These are phyloP conservation scores for Acleris laterana DNA, from an alignment of 2,888 invertebrate species.

Conservation along the genomic window DNA sequence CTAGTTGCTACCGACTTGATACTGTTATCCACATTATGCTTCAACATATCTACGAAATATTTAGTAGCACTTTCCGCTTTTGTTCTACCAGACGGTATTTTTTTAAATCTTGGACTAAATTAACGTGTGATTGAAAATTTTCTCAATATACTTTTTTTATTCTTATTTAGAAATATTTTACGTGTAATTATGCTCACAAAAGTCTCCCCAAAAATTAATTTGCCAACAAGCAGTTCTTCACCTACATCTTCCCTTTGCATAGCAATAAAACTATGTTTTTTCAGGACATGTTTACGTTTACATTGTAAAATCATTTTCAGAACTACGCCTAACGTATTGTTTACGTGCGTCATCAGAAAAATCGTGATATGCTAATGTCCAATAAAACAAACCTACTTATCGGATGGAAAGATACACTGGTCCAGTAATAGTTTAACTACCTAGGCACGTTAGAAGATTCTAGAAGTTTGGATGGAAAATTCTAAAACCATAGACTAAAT, in stretches of 20 bases:
- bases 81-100: no score
- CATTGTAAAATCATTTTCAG: constrained; percentile 9
- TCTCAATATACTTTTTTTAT: no score
- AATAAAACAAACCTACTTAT: constrained; percentile 1
- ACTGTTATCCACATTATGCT: no score
- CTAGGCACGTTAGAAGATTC: neutral
- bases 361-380: constrained; percentile 7
- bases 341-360: constrained; percentile 24
- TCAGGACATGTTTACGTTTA: constrained; percentile 27
- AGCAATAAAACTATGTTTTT: constrained; percentile 12
- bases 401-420: neutral
- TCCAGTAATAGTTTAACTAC: neutral
- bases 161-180: no score
- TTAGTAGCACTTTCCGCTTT: no score
- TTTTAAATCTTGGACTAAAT: no score
- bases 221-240: no score
- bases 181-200: no score
- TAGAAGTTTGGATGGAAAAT: neutral
- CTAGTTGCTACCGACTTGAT: no score
- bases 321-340: constrained; percentile 6
- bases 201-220: no score
- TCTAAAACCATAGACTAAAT: neutral
- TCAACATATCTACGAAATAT: no score
- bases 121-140: no score
- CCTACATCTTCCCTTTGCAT: neutral